Conservation (phyloP, 2,113 vertebrate genomes). For the Pterocles burchelli region DNA sequence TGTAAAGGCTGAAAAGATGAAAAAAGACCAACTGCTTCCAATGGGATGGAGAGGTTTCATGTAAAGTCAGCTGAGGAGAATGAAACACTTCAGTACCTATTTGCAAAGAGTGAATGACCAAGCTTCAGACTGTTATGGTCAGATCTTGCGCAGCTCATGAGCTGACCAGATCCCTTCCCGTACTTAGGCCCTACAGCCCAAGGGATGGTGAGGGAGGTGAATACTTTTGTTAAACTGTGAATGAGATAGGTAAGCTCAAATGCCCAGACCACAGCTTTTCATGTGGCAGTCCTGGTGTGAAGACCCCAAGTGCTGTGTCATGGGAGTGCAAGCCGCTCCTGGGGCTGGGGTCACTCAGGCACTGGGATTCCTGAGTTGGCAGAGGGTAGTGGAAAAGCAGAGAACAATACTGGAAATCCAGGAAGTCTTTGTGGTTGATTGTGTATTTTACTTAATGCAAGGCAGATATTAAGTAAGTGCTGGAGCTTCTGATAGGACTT, state of each 20-base stretch:
- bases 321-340: accelerated
- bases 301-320: background rate
- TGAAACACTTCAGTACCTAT: background rate
- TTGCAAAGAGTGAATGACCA: background rate
- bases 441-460: background rate
- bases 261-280: background rate
- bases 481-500: background rate
- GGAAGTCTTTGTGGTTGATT: background rate
- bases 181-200: accelerated
- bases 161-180: background rate
- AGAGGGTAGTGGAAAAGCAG: background rate
- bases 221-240: background rate
- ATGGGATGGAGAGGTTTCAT: background rate
- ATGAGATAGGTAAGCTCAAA: background rate
- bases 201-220: background rate
- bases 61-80: background rate
- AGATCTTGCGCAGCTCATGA: background rate
- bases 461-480: background rate
- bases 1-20: background rate
- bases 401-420: background rate
- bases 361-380: background rate
- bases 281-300: background rate
- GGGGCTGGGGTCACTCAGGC: background rate
- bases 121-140: background rate
- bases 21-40: background rate